Conservation (phyloP, 2,888 invertebrate genomes). For the Netelia fuscicornis region DNA sequence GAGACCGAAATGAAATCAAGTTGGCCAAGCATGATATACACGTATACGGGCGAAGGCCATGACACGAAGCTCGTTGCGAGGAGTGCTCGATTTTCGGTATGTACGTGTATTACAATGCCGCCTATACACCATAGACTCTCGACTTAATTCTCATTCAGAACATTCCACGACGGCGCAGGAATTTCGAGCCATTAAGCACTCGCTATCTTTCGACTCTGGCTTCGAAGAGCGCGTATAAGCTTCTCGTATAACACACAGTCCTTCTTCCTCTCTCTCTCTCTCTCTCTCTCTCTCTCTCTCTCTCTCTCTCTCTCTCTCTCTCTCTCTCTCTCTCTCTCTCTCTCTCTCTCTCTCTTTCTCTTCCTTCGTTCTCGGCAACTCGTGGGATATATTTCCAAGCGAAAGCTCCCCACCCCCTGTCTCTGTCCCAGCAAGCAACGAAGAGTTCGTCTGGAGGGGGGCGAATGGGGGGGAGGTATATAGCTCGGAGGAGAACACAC, state of each 20-base stretch:
- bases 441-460: slow-evolving; percentile 48
- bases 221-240: slow-evolving; percentile 63
- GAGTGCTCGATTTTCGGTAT: slow-evolving; percentile 60
- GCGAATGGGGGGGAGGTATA: slow-evolving; percentile 29
- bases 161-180: slow-evolving; percentile 81
- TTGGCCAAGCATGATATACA: slow-evolving; percentile 14
- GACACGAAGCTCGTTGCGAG: slow-evolving; percentile 2
- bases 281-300: slow-evolving; percentile 51
- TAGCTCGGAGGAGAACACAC: slow-evolving; percentile 52
- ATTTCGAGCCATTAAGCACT: slow-evolving; percentile 83
- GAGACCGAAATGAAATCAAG: slow-evolving; percentile 23
- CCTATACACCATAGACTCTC: slow-evolving; percentile 67
- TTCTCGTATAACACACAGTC: slow-evolving; percentile 59
- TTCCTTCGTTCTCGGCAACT: slow-evolving; percentile 57
- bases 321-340: no score
- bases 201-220: slow-evolving; percentile 81
- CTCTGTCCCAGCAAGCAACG: slow-evolving; percentile 61
- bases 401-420: slow-evolving; percentile 28
- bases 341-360: slow-evolving; percentile 52
- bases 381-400: slow-evolving; percentile 52
- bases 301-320: slow-evolving; percentile 33
- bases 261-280: slow-evolving; percentile 53
- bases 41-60: slow-evolving; percentile 1
- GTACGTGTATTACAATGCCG: slow-evolving; percentile 56
- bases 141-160: slow-evolving; percentile 84